phyloP scores from a whole-genome alignment of 2,113 vertebrate species.

The Lipotes vexillifer region DNA sequence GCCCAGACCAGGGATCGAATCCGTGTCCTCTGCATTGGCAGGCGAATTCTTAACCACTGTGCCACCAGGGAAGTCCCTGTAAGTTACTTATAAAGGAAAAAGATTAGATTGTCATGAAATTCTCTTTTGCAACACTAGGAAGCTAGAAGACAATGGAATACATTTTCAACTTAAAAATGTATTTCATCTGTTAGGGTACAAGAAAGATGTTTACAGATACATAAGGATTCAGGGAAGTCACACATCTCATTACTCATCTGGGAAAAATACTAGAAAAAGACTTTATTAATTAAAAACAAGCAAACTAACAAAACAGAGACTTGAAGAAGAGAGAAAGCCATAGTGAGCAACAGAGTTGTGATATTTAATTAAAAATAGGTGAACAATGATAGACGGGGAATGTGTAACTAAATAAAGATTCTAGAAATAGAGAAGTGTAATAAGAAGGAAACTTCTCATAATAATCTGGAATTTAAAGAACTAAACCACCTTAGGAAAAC shows the following conservation, averaged over 20 bases:
- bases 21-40: too few species aligned
- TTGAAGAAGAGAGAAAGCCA: neutral
- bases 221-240: neutral
- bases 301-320: neutral
- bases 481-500: neutral
- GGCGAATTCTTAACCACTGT: too few species aligned
- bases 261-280: neutral
- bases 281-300: neutral
- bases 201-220: neutral
- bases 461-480: conserved; percentile 16
- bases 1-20: too few species aligned
- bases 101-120: neutral
- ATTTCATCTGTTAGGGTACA: neutral
- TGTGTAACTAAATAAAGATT: neutral
- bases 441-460: neutral
- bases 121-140: neutral
- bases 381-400: neutral
- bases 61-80: too few species aligned
- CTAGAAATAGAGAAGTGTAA: neutral
- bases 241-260: neutral
- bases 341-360: neutral
- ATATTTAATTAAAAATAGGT: neutral
- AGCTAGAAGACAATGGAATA: neutral
- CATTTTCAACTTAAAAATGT: neutral
- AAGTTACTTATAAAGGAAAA: neutral